These are phyloP conservation scores for Dasypolia templi DNA, from an alignment of 2,888 invertebrate genomes.

Conservation along the genomic window DNA sequence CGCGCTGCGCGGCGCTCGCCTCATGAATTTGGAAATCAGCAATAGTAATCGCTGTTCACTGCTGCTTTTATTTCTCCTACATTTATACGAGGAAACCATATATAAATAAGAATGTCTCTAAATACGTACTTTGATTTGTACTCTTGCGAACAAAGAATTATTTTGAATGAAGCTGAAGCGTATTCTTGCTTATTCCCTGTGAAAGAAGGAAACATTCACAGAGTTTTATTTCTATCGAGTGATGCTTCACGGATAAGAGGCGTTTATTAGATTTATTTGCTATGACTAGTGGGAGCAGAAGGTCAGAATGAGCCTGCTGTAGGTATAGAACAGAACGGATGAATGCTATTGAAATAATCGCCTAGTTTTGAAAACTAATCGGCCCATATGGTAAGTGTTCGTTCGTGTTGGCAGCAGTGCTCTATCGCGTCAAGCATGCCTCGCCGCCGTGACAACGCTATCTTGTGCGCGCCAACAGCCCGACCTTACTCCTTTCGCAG, in stretches of 20 bases:
- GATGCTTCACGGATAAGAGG: neutral
- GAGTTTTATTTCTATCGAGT: neutral
- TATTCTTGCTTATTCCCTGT: neutral
- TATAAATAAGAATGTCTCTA: slow-evolving; percentile 31
- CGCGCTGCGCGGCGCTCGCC: slow-evolving; percentile 50
- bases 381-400: too few species aligned
- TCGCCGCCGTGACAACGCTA: neutral
- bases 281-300: neutral
- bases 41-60: slow-evolving; percentile 44
- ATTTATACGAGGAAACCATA: slow-evolving; percentile 26
- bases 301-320: neutral
- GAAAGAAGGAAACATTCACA: neutral
- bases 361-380: neutral
- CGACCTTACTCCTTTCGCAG: neutral
- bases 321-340: slow-evolving; percentile 3
- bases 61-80: slow-evolving; percentile 30
- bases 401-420: neutral
- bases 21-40: slow-evolving; percentile 74
- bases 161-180: slow-evolving; percentile 2
- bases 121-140: slow-evolving; percentile 36
- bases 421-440: neutral
- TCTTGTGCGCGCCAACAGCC: neutral
- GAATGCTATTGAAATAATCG: slow-evolving; percentile 1
- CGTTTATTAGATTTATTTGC: neutral
- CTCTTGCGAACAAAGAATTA: slow-evolving; percentile 18